These are phyloP conservation scores for Piprites chloris DNA, from an alignment of 2,113 vertebrate species.

Conservation along the genomic window DNA sequence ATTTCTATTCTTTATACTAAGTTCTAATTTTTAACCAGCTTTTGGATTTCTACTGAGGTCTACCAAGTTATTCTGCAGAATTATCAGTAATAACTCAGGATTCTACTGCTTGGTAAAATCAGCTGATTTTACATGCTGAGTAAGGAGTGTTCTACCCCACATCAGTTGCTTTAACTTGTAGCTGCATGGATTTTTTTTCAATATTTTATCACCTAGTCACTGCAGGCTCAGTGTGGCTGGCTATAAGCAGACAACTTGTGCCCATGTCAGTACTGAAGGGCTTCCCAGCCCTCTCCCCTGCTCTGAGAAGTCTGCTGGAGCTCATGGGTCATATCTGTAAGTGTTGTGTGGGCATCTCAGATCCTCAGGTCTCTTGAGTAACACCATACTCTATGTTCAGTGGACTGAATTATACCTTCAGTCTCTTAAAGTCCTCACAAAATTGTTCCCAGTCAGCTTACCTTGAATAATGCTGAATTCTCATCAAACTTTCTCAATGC, in stretches of 20 bases:
- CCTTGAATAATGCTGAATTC: not conserved
- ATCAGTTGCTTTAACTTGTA: not conserved
- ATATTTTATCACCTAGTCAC: not conserved
- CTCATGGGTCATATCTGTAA: not conserved
- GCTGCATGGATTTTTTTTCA: not conserved
- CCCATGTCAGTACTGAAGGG: not conserved
- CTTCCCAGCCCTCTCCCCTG: not conserved
- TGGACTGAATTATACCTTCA: not conserved
- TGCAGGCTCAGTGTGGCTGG: not conserved
- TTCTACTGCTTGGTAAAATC: too few relatives aligned
- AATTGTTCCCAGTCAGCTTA: not conserved
- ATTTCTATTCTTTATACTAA: not conserved
- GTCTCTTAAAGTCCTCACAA: not conserved
- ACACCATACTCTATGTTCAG: not conserved
- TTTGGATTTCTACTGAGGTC: not conserved
- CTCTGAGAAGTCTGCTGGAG: not conserved
- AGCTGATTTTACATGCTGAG: too few relatives aligned
- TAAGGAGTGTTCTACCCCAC: too few relatives aligned
- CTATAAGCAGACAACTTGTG: not conserved
- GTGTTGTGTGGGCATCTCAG: not conserved
- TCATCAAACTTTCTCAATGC: not conserved
- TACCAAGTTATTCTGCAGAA: not conserved
- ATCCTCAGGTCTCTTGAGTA: not conserved
- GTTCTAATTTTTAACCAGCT: not conserved
- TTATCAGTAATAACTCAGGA: not conserved